Base-by-base conservation (phyloP, 2,113 vertebrate species). In the Cottus gobio region DNA sequence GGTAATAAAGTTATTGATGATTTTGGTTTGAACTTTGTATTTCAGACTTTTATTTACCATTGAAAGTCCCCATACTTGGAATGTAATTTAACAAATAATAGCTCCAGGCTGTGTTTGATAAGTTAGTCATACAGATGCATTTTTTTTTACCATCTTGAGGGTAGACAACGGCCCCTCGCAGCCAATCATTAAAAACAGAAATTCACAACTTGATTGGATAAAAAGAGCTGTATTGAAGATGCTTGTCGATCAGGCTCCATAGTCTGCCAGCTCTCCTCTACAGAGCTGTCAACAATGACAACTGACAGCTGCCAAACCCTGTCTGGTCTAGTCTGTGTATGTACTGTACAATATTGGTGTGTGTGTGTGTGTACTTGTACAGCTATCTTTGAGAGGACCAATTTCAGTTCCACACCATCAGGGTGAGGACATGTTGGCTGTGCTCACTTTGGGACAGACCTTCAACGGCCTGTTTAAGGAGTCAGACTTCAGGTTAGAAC, bases 181-280 rank as follows among this genome's bases (percentile, higher is more conserved):
- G 64, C 20, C 61, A 80, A 56, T 77, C 58, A 66, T 81, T 77
- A 77, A 82, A 71, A 71, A 82, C 34, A 82, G 11, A 83, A 75
- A 56, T n/a, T 72, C 26, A 80, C 61, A 69, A 56, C 46, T 79
- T 87, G 79, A 84, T 82, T 44, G 52, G 48, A 83, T 85, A 80
- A 83, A 83, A 88, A 79, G 67, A 86, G 73, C 52, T 70, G 54
- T 28, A 70, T 30, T 50, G 76, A 84, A 64, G 62, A 71, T 74
- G 76, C 83, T 88, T 90, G 90, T 90, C 89, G 82, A 87, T 90
- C 85, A 89, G 61, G 15, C 64, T 79, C 70, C 75, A 77, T 34
- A 62, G 67, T 64, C 68, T 85, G 80, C 24, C 56, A 76, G 48
- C 63, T 87, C 62, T 77, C 46, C 37, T 68, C 62, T 50, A 71